Evolutionary conservation across 2,888 invertebrate genomes (phyloP), one percentile per base, ranked within the genome.

Genomic region (Cynaeus angustus): DNA sequence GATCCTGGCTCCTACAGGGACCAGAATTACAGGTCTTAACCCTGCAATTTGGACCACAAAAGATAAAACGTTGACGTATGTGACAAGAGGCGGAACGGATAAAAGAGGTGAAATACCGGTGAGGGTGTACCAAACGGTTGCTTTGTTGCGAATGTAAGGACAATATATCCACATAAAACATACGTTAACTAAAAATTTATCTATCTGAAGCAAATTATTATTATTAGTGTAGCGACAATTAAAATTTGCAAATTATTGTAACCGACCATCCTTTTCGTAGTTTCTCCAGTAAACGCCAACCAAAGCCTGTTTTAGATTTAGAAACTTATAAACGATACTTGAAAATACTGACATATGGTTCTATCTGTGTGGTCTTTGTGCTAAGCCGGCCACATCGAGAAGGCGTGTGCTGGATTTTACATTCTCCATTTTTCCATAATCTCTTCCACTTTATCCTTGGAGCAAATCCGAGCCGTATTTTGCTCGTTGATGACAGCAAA

Each of bases 41-140:
- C 84, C 84, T 84, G 82, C 83, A 84, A 85, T 85, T 85, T 84
- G 72, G 74, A 38, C 78, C 78, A 79, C 79, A 81, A 82, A 80
- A 75, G 80, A 79, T 79, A 81, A 43, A 67, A 67, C 81, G 80
- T 82, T 81, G 81, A 81, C 79, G 79, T 79, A 75, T 78, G 79
- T 82, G 81, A 80, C 81, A 78, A 74, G 77, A 78, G 80, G 80
- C 77, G 79, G 78, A 78, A 74, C 76, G 68, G 72, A 71, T 73
- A 78, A 79, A 80, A 81, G 80, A 81, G 79, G 80, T 80, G 75
- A 80, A 81, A 79, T 71, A 50, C 9, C 30, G 28, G 58, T 74
- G 77, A 74, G 76, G 76, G 75, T 73, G 75, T 74, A 33, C 55
- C 16, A 21, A 53, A 41, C 58, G 33, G 53, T 53, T 53, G 28